Evolutionary conservation across 2,113 vertebrate genomes (phyloP), one percentile per base, ranked within the genome.

Genomic region (Passer montanus): DNA sequence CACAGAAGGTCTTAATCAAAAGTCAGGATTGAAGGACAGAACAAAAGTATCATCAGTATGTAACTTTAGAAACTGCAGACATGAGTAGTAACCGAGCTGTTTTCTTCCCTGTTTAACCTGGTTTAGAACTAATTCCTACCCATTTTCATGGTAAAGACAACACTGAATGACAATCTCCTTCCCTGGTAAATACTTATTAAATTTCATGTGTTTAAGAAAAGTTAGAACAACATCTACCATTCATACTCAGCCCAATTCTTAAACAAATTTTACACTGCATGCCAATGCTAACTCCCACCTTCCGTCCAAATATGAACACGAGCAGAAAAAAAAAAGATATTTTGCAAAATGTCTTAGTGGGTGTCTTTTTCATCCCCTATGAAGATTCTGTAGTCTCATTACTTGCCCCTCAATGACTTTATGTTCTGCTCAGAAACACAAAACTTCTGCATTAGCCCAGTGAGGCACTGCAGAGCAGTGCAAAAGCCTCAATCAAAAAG

Each of bases 361-460:
- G 6, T 7, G 19, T 35, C 2, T 0, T 78, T 72, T 72, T 33
- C 2, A 4, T 4, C 7, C 6, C 3, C 9, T 20, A 16, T 30
- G 75, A 67, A 63, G 30, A 49, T 76, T 43, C 33, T 16, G 10
- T 19, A 31, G 8, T 18, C 23, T 68, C 30, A 15, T 47, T 37
- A 47, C 22, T 66, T 64, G 47, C 41, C 41, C 23, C 33, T 52
- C 0, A 0, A 31, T 49, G 16, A 39, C 1, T 4, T 13, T 3
- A 3, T 19, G 10, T 17, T 70, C 24, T 18, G 9, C 58, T 80
- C 80, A 74, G 27, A 87, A 70, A 31, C n/a, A 60, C 10, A 44
- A 15, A 11, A 20, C 7, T 83, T 12, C 7, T 31, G 31, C 53
- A 46, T 31, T 28, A 44, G n/a, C 58, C 82, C 31, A 66, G 26